These are phyloP conservation scores for Lycophotia porphyrea DNA, from an alignment of 2,888 invertebrate genomes.

Conservation along the genomic window DNA sequence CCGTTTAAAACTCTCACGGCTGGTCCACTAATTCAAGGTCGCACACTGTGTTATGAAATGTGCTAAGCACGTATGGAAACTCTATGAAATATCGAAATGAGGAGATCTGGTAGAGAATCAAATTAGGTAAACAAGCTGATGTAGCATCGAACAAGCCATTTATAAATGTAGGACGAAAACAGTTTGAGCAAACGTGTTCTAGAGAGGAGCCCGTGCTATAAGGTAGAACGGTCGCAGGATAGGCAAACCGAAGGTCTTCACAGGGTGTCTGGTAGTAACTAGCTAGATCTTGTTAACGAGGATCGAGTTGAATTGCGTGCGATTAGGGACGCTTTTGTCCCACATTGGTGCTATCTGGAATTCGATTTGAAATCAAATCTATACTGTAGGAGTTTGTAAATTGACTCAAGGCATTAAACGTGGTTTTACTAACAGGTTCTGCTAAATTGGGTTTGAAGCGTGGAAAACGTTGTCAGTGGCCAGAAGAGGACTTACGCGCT, in stretches of 20 bases:
- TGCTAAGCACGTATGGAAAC: not conserved
- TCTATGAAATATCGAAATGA: not conserved
- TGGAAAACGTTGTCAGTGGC: slow-evolving; percentile 6
- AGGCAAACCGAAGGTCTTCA: not conserved
- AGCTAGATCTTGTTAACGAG: not conserved
- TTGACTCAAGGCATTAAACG: not conserved
- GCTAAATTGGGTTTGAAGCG: not conserved
- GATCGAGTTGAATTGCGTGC: not conserved
- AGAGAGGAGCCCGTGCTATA: not conserved
- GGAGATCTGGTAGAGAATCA: not conserved
- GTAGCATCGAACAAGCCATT: not conserved
- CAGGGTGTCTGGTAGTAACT: not conserved
- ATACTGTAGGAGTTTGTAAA: not conserved
- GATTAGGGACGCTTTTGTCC: not conserved
- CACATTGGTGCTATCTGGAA: not conserved
- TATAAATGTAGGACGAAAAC: not conserved
- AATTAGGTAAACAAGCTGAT: not conserved
- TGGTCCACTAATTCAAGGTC: not conserved
- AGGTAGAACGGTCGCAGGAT: not conserved
- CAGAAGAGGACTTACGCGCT: slow-evolving; percentile 16
- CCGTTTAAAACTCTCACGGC: not conserved
- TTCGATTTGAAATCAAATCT: not conserved
- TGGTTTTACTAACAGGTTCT: slow-evolving; percentile 20
- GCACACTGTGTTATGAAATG: not conserved
- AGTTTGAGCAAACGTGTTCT: not conserved